These are phyloP conservation scores for Gryllus bimaculatus DNA, from an alignment of 1,140 invertebrate species.

Conservation along the genomic window DNA sequence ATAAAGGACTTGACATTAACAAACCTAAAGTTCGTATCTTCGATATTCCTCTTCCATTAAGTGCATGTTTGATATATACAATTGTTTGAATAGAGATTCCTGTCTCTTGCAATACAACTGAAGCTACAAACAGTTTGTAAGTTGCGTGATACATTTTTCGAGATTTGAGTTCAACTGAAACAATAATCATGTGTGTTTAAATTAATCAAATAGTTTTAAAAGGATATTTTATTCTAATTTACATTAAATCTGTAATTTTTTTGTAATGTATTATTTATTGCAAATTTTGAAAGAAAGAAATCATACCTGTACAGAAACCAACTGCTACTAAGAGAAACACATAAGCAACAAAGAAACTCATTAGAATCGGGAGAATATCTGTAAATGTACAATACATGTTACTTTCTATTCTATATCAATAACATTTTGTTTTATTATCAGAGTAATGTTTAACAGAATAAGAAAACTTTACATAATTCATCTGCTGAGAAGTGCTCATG, in stretches of 20 bases:
- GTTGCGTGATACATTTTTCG: conserved; percentile 76
- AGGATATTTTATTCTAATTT: too few species aligned
- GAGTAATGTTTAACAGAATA: background rate
- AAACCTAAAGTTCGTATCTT: conserved; percentile 49
- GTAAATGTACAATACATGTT: background rate
- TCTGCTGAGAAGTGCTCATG: conserved; percentile 84
- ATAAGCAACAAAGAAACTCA: background rate
- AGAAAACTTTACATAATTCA: conserved; percentile 66
- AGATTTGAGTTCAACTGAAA: conserved; percentile 56
- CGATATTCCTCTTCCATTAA: conserved; percentile 51
- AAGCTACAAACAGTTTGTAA: conserved; percentile 73
- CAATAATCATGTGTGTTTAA: background rate
- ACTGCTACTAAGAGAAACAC: background rate
- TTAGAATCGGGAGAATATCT: background rate
- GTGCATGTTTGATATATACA: conserved; percentile 59
- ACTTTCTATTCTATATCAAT: background rate
- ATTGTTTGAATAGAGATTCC: conserved; percentile 55
- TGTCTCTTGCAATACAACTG: conserved; percentile 51
- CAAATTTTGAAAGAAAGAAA: too few species aligned
- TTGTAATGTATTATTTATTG: background rate
- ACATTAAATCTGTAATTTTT: background rate
- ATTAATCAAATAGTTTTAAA: background rate
- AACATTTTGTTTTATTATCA: conserved; percentile 22
- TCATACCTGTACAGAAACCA: background rate
- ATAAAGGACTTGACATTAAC: background rate